phyloP scores from a whole-genome alignment of 2,113 vertebrate genomes.

The Paedocypris sp. region DNA sequence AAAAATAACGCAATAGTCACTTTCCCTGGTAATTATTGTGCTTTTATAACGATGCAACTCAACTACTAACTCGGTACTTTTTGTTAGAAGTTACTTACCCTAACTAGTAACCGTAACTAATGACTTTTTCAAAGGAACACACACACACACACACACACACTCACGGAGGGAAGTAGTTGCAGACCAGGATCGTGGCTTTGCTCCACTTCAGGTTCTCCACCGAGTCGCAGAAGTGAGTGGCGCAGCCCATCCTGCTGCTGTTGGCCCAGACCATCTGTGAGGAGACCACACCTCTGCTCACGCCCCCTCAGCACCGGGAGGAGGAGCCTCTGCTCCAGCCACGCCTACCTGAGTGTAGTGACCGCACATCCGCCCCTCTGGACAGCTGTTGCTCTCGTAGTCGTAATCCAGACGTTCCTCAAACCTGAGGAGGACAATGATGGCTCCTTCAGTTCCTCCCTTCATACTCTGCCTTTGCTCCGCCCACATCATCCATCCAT shows the following conservation, averaged over 20 bases:
- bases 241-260: constrained; percentile 27
- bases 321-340: too few relatives aligned
- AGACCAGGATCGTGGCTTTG: constrained; percentile 23
- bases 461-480: background rate
- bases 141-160: background rate
- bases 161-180: constrained; percentile 35
- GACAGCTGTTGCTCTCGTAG: constrained; percentile 51
- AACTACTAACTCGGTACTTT: too few relatives aligned
- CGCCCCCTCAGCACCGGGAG: background rate
- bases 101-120: too few relatives aligned
- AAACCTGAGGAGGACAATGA: constrained; percentile 14
- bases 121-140: background rate
- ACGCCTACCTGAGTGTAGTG: constrained; percentile 62
- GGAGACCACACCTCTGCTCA: background rate
- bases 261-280: constrained; percentile 39
- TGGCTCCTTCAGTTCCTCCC: too few relatives aligned
- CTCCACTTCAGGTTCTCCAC: background rate
- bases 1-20: too few relatives aligned
- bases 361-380: constrained; percentile 53
- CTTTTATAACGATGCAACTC: too few relatives aligned
- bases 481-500: background rate
- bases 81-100: too few relatives aligned
- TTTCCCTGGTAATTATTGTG: too few relatives aligned
- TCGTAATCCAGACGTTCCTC: constrained; percentile 43
- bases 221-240: constrained; percentile 12